A percentile compares a stretch with the other conserved stretches of the same genome.
These are phyloP conservation scores for Anguilla megastoma DNA, from an alignment of 2,797 vertebrate genomes.

Conservation along the genomic window DNA sequence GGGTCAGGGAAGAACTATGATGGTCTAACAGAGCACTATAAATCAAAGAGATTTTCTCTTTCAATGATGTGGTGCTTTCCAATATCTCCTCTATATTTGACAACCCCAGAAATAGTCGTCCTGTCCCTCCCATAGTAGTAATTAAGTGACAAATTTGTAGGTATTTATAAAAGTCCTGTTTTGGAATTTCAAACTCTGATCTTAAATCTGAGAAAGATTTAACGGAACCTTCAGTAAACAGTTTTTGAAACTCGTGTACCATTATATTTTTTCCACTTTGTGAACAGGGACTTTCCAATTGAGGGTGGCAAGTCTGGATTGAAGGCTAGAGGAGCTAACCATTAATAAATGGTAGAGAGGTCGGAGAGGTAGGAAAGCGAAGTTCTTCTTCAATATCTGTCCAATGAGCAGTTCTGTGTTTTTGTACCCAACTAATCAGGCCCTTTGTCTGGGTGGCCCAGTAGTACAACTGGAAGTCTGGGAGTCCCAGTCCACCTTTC, in stretches of 20 bases:
- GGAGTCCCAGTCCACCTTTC: neutral
- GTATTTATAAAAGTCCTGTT: slow-evolving; percentile 31
- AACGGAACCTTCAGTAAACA: neutral
- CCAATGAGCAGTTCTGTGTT: neutral
- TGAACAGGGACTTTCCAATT: slow-evolving; percentile 5
- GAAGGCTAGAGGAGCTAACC: neutral
- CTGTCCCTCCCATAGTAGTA: neutral
- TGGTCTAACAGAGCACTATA: too few relatives aligned
- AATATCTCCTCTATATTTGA: slow-evolving; percentile 26
- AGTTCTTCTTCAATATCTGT: neutral
- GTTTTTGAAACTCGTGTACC: slow-evolving; percentile 7
- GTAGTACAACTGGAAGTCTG: slow-evolving; percentile 19
- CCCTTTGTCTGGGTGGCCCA: neutral
- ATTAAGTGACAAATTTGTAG: slow-evolving; percentile 16
- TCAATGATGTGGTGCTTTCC: neutral
- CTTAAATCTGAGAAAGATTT: slow-evolving; percentile 18
- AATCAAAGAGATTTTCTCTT: too few relatives aligned
- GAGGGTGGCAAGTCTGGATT: too few relatives aligned
- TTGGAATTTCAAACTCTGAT: slow-evolving; percentile 24
- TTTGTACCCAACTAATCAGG: neutral
- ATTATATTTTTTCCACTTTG: neutral
- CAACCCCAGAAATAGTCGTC: neutral
- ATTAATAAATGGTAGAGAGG: neutral
- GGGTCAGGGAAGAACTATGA: too few relatives aligned
- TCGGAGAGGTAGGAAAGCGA: neutral